Conservation (phyloP, 1,140 invertebrate species). For the Sinella curviseta region DNA sequence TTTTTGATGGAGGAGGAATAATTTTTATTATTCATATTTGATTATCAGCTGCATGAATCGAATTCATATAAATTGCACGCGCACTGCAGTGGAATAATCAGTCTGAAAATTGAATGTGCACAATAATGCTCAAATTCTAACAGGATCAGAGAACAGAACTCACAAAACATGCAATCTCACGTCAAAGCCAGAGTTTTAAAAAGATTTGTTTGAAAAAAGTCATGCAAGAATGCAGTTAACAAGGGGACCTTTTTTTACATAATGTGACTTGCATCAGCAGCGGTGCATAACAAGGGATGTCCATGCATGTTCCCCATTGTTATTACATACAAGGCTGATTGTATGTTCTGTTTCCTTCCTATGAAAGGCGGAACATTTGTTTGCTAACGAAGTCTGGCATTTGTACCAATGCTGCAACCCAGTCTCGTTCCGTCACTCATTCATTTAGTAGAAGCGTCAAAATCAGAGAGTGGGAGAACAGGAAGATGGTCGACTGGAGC, state of each 20-base stretch:
- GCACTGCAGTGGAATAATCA: not conserved
- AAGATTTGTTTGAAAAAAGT: not conserved
- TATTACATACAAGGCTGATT: slow-evolving; percentile 4
- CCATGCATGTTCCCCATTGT: not conserved
- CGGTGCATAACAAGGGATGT: not conserved
- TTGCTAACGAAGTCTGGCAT: too few species aligned
- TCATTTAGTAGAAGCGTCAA: not conserved
- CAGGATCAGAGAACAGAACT: not conserved
- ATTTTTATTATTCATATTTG: not conserved
- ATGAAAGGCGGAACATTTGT: not conserved
- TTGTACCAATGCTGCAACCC: too few species aligned
- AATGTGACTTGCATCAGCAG: not conserved
- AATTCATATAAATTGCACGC: not conserved
- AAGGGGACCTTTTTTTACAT: not conserved
- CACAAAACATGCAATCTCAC: not conserved
- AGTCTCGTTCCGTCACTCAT: not conserved
- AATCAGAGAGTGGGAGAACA: not conserved
- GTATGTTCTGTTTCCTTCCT: not conserved
- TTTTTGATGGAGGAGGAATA: not conserved
- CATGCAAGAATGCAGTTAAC: not conserved
- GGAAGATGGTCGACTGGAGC: not conserved
- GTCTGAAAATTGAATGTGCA: too few species aligned
- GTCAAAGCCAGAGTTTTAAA: not conserved
- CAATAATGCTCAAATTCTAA: not conserved
- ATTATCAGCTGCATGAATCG: slow-evolving; percentile 8